phyloP scores from a whole-genome alignment of 2,113 vertebrate species.

The Okapia johnstoni region DNA sequence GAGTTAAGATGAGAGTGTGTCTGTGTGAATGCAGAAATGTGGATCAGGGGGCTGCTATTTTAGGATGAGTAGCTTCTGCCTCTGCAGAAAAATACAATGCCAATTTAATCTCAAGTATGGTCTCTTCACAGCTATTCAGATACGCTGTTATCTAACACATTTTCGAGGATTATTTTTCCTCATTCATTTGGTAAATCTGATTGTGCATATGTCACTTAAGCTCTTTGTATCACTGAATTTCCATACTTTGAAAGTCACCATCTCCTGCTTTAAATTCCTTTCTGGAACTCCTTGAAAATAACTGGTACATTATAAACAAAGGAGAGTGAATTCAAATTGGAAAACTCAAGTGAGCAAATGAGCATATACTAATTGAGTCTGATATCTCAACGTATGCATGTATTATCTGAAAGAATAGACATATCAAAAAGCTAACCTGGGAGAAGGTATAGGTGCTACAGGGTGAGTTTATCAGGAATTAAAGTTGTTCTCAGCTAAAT shows the following conservation, averaged over 20 bases:
- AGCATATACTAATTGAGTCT: neutral
- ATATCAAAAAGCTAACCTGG: neutral
- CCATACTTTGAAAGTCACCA: constrained; percentile 24
- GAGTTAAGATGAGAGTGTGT: neutral
- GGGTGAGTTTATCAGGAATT: neutral
- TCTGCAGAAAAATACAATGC: neutral
- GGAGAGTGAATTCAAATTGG: neutral
- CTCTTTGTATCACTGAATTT: constrained; percentile 17
- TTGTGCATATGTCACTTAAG: neutral
- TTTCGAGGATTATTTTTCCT: neutral
- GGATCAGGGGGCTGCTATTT: neutral
- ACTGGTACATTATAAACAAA: constrained; percentile 18
- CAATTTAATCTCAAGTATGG: too few relatives aligned
- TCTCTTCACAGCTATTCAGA: constrained; percentile 39
- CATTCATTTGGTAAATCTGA: constrained; percentile 30
- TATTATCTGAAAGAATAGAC: neutral
- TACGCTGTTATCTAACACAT: neutral
- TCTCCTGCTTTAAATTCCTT: constrained; percentile 36
- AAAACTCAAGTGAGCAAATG: constrained; percentile 3
- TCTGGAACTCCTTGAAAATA: neutral
- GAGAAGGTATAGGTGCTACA: neutral
- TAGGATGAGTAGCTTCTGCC: neutral
- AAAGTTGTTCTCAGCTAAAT: neutral
- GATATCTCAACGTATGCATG: neutral
- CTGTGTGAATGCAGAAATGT: fast-evolving